Percentiles rank a stretch among this genome's conserved stretches.
phyloP scores from a whole-genome alignment of 2,888 invertebrate genomes.

The Seladonia tumulorum region DNA sequence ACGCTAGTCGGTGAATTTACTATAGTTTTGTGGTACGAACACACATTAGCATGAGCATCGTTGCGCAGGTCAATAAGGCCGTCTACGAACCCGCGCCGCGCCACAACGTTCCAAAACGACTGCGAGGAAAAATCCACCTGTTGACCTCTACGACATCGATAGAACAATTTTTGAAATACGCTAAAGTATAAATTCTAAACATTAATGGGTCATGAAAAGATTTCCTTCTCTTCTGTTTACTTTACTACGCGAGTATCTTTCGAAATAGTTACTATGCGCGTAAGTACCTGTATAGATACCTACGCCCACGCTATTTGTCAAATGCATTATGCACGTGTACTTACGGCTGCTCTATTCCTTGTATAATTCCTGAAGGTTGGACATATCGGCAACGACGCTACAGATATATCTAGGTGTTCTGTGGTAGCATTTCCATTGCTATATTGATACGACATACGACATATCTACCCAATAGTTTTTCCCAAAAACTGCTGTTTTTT shows the following conservation, averaged over 20 bases:
- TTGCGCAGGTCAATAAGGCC: slow-evolving; percentile 49
- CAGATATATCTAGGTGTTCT: background rate
- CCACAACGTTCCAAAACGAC: background rate
- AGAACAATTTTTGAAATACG: background rate
- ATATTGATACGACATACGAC: background rate
- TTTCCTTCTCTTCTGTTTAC: background rate
- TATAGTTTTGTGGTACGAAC: too few relatives aligned
- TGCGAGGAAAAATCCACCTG: slow-evolving; percentile 55
- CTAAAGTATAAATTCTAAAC: background rate
- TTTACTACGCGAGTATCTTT: background rate
- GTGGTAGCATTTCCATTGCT: background rate
- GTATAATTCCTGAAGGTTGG: background rate
- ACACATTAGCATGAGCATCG: slow-evolving; percentile 14
- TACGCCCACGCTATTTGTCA: background rate
- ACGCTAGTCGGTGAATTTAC: background rate
- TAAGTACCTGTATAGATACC: too few relatives aligned
- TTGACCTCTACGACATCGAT: slow-evolving; percentile 33
- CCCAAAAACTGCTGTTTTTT: background rate
- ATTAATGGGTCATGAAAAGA: background rate
- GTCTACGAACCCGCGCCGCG: background rate
- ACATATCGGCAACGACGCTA: background rate
- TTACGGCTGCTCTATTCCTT: background rate
- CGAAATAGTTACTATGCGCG: background rate
- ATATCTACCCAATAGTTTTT: background rate
- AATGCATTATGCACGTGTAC: background rate